Evolutionary conservation across 2,113 vertebrate genomes (phyloP).

Genomic region (Emydocephalus ijimae): DNA sequence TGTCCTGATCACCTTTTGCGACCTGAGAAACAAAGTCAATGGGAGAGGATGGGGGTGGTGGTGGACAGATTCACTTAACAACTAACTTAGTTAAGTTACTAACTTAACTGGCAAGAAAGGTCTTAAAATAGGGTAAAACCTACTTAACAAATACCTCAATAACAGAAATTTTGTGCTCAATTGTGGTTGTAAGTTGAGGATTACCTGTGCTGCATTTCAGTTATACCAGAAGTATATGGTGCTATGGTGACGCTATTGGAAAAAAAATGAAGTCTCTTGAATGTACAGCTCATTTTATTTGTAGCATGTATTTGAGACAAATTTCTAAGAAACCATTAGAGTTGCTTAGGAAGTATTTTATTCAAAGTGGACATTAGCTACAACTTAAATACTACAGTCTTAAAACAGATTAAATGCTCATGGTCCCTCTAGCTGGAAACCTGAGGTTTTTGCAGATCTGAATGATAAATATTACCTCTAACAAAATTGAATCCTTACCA

Average conservation of each 20-base stretch:
- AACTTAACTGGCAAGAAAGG: not conserved
- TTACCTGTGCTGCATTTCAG: not conserved
- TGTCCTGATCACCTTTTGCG: not conserved
- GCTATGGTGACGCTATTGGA: not conserved
- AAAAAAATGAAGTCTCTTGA: not conserved
- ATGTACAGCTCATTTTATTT: not conserved
- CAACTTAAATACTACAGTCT: not conserved
- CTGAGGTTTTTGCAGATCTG: not conserved
- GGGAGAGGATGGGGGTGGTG: rapidly evolving
- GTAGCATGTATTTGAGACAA: not conserved
- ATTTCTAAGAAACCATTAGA: not conserved
- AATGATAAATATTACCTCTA: not conserved
- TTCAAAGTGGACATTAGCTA: not conserved
- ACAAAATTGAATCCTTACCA: not conserved
- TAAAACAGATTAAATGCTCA: not conserved
- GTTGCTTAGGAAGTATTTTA: not conserved
- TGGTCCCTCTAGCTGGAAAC: not conserved
- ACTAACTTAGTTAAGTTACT: not conserved
- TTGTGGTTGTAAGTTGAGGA: not conserved
- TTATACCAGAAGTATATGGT: not conserved
- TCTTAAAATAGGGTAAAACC: not conserved
- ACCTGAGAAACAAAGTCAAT: not conserved
- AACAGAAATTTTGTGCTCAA: not conserved
- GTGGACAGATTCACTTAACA: not conserved
- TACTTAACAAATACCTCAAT: not conserved